phyloP scores from a whole-genome alignment of 1,140 invertebrate species.

The Leptestheria dahalacensis region DNA sequence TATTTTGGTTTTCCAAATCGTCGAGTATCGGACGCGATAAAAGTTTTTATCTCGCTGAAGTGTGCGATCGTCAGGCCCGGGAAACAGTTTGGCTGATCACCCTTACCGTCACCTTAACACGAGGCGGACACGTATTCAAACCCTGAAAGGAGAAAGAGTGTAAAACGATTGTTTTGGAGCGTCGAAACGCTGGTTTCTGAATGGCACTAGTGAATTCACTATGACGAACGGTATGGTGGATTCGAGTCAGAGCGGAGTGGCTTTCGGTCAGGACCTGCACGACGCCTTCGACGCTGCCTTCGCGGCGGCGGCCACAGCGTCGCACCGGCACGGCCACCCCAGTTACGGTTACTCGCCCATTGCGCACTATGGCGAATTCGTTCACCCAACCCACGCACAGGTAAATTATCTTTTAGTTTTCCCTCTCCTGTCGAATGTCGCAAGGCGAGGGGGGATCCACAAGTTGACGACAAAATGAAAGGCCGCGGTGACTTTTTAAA shows the following conservation, averaged over 20 bases:
- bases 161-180: neutral
- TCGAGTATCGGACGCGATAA: too few species aligned
- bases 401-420: neutral
- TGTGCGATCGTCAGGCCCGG: too few species aligned
- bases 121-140: too few species aligned
- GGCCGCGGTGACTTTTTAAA: too few species aligned
- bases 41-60: too few species aligned
- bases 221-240: conserved; percentile 13
- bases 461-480: too few species aligned
- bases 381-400: neutral
- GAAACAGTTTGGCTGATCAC: too few species aligned
- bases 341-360: neutral
- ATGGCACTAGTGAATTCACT: neutral
- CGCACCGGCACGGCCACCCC: neutral
- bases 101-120: too few species aligned
- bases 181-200: neutral
- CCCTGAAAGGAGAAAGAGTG: too few species aligned
- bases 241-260: neutral
- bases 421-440: too few species aligned
- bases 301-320: neutral
- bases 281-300: conserved; percentile 4
- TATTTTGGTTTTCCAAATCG: too few species aligned
- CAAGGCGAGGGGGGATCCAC: too few species aligned
- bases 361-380: neutral
- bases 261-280: neutral